Evolutionary conservation across 2,797 vertebrate genomes (phyloP), one percentile per base, ranked within the genome.

Genomic region (Intellagama lesueurii): DNA sequence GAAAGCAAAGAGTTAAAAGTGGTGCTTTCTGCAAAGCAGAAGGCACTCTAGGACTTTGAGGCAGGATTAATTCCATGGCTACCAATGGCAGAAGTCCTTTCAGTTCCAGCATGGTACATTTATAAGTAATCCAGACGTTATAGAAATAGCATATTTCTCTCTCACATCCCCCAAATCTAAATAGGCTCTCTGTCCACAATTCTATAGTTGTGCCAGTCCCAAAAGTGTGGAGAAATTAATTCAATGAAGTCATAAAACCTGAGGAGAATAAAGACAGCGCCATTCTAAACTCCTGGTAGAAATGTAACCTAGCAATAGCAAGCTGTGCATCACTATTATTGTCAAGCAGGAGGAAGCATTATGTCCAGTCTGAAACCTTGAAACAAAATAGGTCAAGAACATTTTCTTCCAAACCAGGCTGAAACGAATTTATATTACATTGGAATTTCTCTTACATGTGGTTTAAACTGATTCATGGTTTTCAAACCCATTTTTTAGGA

Each of bases 231-330:
- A 88, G 52, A 93, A 89, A 92, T 40, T 5, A 4, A 73, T 60
- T 12, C 14, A 84, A 88, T 81, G 87, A 90, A 87, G 84, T 83
- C 5, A 72, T 72, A 80, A 88, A 73, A 86, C 9, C 26, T 81
- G 28, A 2, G 64, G 28, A 93, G 28, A 93, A 85, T 79, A 88
- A 88, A 93, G 87, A 90, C 14, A 17, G 66, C 16, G 87, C 32
- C 28, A 76, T 85, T 85, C 6, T 72, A 89, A 90, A 90, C 3
- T 88, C 89, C 90, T 85, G 26, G 12, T 56, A 86, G 88, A 81
- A 90, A 44, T 68, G 91, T 44, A 3, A 92, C 2, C n/a, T 69
- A 40, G 88, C 0, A 72, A 12, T 30, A 89, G 76, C 75, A 92
- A 52, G n/a, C 1, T 82, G 7, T 86, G 16, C 30, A 85, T 88